Percentiles rank a stretch among this genome's conserved stretches.
These are phyloP conservation scores for Nymphalis polychloros DNA, from an alignment of 2,888 invertebrate genomes.

Conservation along the genomic window DNA sequence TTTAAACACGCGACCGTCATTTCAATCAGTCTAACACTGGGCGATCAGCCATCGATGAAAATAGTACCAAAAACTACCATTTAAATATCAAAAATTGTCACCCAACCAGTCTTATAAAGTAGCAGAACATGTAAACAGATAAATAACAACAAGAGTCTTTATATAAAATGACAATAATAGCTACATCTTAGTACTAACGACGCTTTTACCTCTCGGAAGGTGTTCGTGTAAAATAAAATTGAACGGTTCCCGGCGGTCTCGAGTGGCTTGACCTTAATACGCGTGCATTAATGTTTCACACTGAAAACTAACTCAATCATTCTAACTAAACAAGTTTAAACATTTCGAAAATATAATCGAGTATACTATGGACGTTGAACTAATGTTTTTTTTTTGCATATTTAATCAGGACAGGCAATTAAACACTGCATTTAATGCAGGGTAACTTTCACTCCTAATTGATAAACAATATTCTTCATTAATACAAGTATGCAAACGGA, in stretches of 20 bases:
- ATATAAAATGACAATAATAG: conserved; percentile 23
- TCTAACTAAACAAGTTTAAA: conserved; percentile 34
- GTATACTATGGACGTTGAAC: no score
- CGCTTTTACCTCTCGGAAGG: conserved; percentile 32
- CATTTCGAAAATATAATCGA: neutral
- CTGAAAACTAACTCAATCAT: conserved; percentile 38
- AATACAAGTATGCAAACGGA: no score
- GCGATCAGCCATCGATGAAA: no score
- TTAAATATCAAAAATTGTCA: no score
- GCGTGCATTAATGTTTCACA: conserved; percentile 32
- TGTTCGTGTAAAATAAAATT: conserved; percentile 38
- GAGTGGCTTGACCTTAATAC: conserved; percentile 42
- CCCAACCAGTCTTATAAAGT: neutral
- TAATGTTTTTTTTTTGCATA: neutral
- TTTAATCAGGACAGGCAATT: no score
- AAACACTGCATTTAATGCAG: no score
- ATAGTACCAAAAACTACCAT: no score
- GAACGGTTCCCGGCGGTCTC: conserved; percentile 28
- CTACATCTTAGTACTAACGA: conserved; percentile 23
- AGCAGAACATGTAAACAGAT: neutral
- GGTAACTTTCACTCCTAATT: no score
- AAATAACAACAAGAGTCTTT: conserved; percentile 14
- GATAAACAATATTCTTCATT: no score
- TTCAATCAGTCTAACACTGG: no score
- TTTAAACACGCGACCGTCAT: no score